phyloP scores from a whole-genome alignment of 2,888 invertebrate species.

The Slavum lentiscoides region DNA sequence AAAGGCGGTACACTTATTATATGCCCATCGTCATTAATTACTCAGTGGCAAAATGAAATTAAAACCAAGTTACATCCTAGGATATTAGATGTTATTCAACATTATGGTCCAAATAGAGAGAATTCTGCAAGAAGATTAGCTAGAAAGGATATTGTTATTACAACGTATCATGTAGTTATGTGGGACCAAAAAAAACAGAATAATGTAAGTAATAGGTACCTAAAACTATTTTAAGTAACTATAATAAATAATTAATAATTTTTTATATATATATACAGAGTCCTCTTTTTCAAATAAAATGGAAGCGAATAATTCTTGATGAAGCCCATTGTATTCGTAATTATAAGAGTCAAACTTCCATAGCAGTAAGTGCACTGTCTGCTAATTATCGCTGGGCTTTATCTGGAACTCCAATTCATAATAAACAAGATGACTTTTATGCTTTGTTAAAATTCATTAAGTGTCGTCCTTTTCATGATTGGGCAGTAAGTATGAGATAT shows the following conservation, averaged over 20 bases:
- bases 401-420: conserved; percentile 95
- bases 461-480: conserved; percentile 87
- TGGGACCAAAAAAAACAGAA: conserved; percentile 64
- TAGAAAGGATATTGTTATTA: conserved; percentile 79
- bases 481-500: conserved; percentile 62
- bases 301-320: conserved; percentile 87
- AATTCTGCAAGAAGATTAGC: conserved; percentile 68
- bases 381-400: conserved; percentile 78
- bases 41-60: conserved; percentile 88
- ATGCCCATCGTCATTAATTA: conserved; percentile 86
- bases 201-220: conserved; percentile 15
- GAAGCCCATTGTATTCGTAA: conserved; percentile 93
- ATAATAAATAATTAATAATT: background rate
- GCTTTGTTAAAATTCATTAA: conserved; percentile 80
- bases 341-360: conserved; percentile 75
- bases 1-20: conserved; percentile 82
- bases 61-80: conserved; percentile 67
- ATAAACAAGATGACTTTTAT: conserved; percentile 83
- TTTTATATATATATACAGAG: conserved; percentile 59
- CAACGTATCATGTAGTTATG: conserved; percentile 80
- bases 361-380: conserved; percentile 70
- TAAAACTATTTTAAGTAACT: background rate
- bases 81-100: conserved; percentile 68
- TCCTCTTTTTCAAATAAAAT: conserved; percentile 71
- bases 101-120: conserved; percentile 79